Evolutionary conservation across 2,888 invertebrate species (phyloP).

Genomic region (Mesochorus sp.): DNA sequence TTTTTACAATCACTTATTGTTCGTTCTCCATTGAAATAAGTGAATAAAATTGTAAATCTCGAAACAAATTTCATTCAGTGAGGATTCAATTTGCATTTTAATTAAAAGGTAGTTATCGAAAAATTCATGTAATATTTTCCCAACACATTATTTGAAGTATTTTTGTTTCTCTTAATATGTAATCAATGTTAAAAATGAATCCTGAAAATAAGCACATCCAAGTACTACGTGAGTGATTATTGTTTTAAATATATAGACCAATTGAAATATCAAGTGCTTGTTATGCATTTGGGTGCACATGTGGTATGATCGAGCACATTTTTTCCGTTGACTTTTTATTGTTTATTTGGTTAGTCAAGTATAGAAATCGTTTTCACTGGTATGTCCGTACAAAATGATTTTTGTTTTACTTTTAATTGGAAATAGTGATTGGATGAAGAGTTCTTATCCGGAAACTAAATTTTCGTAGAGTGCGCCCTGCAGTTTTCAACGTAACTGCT

Average conservation of each 20-base stretch:
- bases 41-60: background rate
- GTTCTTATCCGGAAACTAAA: constrained; percentile 47
- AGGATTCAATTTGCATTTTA: background rate
- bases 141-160: too few relatives aligned
- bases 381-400: constrained; percentile 33
- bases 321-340: too few relatives aligned
- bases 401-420: constrained; percentile 7
- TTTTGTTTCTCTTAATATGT: too few relatives aligned
- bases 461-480: constrained; percentile 34
- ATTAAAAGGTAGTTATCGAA: background rate
- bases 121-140: too few relatives aligned
- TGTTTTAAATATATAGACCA: too few relatives aligned
- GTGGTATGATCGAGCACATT: too few relatives aligned
- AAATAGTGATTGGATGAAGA: constrained; percentile 5
- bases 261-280: too few relatives aligned
- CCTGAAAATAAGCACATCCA: too few relatives aligned
- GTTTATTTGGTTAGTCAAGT: too few relatives aligned
- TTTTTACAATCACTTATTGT: constrained; percentile 3
- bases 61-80: background rate
- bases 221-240: too few relatives aligned
- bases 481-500: constrained; percentile 18
- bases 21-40: background rate
- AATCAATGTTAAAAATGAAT: too few relatives aligned
- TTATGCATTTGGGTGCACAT: too few relatives aligned
- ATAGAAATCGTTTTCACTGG: background rate